Percentiles rank a stretch among this genome's conserved stretches.
These are phyloP conservation scores for Eueides isabella DNA, from an alignment of 1,140 invertebrate species.

Conservation along the genomic window DNA sequence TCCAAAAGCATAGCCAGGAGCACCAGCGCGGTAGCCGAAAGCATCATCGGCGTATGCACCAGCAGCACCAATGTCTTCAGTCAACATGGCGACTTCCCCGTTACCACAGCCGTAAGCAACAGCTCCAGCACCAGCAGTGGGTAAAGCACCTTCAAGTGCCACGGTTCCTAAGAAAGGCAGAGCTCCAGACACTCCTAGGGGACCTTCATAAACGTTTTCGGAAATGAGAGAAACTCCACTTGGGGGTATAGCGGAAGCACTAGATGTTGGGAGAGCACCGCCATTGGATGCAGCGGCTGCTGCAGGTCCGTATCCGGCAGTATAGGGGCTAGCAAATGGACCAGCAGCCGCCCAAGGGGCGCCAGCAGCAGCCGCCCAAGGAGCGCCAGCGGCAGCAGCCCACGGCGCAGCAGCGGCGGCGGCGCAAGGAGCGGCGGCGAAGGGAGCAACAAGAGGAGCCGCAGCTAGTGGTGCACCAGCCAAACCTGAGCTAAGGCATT, in stretches of 20 bases:
- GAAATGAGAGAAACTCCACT: conserved; percentile 30
- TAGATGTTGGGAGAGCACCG: conserved; percentile 36
- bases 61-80: conserved; percentile 26
- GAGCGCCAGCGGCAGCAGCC: neutral
- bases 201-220: conserved; percentile 41
- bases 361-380: neutral
- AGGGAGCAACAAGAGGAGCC: too few relatives aligned
- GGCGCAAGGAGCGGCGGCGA: too few relatives aligned
- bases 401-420: too few relatives aligned
- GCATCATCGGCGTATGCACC: neutral
- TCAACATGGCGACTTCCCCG: conserved; percentile 38
- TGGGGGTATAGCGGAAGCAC: conserved; percentile 41
- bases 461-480: neutral
- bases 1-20: neutral
- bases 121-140: conserved; percentile 46
- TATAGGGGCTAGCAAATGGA: neutral
- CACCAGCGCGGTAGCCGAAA: neutral
- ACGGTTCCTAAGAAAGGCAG: conserved; percentile 38
- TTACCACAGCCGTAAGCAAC: conserved; percentile 44
- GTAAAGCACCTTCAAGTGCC: conserved; percentile 38
- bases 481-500: conserved; percentile 23
- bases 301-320: conserved; percentile 16
- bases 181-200: conserved; percentile 34
- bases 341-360: conserved; percentile 9
- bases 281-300: conserved; percentile 34